Percentiles rank a stretch among this genome's conserved stretches.
Evolutionary conservation across 2,797 vertebrate genomes (phyloP).

Genomic region (Echeneis naucrates): DNA sequence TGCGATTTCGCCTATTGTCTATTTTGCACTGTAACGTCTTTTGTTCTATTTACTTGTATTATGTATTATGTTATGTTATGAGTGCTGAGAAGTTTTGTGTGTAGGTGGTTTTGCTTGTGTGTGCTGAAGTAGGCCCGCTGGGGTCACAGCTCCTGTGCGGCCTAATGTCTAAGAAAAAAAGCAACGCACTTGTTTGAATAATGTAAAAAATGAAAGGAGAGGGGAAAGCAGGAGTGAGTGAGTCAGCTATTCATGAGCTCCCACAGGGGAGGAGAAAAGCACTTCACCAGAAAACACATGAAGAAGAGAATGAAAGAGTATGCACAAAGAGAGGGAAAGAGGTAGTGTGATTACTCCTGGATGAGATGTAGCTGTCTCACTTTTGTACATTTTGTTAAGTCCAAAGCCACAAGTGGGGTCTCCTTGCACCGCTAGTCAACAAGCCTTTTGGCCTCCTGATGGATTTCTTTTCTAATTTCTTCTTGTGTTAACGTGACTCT

Average conservation of each 20-base stretch:
- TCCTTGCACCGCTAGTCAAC: slow-evolving; percentile 3
- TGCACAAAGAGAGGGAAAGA: slow-evolving; percentile 3
- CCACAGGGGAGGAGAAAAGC: slow-evolving; percentile 58
- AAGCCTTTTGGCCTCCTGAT: neutral
- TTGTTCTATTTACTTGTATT: slow-evolving; percentile 9
- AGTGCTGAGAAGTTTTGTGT: slow-evolving; percentile 19
- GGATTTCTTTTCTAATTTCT: neutral
- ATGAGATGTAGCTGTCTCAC: slow-evolving; percentile 26
- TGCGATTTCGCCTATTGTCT: slow-evolving; percentile 12
- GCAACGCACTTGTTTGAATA: slow-evolving; percentile 65
- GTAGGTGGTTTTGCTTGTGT: slow-evolving; percentile 51
- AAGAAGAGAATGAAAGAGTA: slow-evolving; percentile 8
- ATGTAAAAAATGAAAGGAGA: slow-evolving; percentile 63
- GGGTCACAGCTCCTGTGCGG: slow-evolving; percentile 50
- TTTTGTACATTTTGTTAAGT: slow-evolving; percentile 13
- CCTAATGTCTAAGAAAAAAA: slow-evolving; percentile 61
- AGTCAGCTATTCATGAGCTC: slow-evolving; percentile 73
- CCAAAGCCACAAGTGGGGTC: slow-evolving; percentile 11
- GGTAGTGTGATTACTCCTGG: slow-evolving; percentile 11
- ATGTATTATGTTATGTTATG: slow-evolving; percentile 4
- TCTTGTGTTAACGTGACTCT: neutral
- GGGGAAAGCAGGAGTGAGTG: slow-evolving; percentile 36
- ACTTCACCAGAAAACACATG: slow-evolving; percentile 44
- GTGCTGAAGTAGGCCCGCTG: slow-evolving; percentile 28
- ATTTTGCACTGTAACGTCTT: slow-evolving; percentile 1